Evolutionary conservation across 1,140 invertebrate species (phyloP).

Genomic region (Pogonomyrmex californicus): DNA sequence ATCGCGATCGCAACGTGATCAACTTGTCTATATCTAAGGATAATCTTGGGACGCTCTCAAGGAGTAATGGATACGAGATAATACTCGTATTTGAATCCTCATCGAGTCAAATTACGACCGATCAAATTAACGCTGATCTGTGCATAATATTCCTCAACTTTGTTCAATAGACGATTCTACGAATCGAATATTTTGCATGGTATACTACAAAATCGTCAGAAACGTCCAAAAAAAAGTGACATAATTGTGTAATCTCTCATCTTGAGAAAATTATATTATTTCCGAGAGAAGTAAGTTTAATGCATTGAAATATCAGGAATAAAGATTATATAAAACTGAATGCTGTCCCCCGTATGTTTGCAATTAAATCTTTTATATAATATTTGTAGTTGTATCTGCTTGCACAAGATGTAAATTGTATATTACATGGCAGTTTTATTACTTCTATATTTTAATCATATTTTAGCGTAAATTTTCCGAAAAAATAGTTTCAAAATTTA

Average conservation of each 20-base stretch:
- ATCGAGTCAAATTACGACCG: slow-evolving; percentile 1
- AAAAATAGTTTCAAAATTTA: too few relatives aligned
- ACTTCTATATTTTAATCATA: not conserved
- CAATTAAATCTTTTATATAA: not conserved
- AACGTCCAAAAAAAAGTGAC: not conserved
- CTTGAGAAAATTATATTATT: not conserved
- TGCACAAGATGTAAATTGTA: not conserved
- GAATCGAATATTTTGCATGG: not conserved
- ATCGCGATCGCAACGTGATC: slow-evolving; percentile 31
- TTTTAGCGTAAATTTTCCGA: too few relatives aligned
- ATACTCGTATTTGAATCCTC: slow-evolving; percentile 8
- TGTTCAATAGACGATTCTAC: not conserved
- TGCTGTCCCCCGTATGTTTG: not conserved
- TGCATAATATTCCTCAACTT: slow-evolving; percentile 13
- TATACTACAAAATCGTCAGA: not conserved
- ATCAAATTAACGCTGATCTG: not conserved
- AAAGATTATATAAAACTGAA: not conserved
- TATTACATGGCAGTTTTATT: not conserved
- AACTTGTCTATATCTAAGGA: slow-evolving; percentile 54
- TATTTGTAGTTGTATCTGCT: not conserved
- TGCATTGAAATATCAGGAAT: not conserved
- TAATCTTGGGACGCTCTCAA: slow-evolving; percentile 30
- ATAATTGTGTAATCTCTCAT: not conserved
- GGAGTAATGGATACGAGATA: slow-evolving; percentile 39
- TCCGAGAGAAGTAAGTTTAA: not conserved